Evolutionary conservation across 2,113 vertebrate species (phyloP).

Genomic region (Phalacrocorax carbo): DNA sequence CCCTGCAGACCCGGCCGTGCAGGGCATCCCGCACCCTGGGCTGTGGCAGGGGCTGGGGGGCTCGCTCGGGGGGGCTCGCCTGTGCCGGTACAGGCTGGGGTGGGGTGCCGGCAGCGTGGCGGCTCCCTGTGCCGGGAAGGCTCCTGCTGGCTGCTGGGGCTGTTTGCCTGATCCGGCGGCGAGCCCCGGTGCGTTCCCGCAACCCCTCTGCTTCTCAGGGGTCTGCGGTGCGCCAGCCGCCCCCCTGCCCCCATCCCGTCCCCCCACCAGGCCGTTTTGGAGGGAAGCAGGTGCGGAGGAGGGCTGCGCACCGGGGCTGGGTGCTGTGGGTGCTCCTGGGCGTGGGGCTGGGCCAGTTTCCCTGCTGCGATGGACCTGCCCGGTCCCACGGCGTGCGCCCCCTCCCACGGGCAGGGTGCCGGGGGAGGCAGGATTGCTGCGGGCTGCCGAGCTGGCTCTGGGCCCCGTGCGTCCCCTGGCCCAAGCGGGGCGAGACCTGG

Average conservation of each 20-base stretch:
- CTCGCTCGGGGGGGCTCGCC: neutral
- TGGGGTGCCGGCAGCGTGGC: neutral
- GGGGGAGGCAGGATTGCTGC: neutral
- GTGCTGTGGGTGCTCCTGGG: no score
- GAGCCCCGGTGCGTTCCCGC: neutral
- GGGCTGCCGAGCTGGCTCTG: neutral
- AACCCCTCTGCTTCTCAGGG: no score
- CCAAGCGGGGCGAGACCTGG: neutral
- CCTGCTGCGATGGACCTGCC: neutral
- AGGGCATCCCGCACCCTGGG: no score
- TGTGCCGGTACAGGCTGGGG: neutral
- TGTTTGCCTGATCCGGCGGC: neutral
- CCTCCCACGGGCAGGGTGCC: neutral
- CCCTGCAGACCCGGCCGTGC: neutral
- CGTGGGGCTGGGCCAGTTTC: neutral
- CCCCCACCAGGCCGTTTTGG: neutral
- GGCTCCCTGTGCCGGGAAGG: neutral
- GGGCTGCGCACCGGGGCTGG: neutral
- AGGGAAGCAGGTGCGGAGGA: neutral
- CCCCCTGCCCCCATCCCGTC: neutral
- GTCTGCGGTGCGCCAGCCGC: no score
- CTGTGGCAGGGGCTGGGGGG: neutral
- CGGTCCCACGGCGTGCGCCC: neutral
- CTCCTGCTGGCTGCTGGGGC: no score
- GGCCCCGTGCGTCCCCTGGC: neutral